Percentiles rank a stretch among this genome's conserved stretches.
phyloP scores from a whole-genome alignment of 2,797 vertebrate species.

The Sebastes glaucus region DNA sequence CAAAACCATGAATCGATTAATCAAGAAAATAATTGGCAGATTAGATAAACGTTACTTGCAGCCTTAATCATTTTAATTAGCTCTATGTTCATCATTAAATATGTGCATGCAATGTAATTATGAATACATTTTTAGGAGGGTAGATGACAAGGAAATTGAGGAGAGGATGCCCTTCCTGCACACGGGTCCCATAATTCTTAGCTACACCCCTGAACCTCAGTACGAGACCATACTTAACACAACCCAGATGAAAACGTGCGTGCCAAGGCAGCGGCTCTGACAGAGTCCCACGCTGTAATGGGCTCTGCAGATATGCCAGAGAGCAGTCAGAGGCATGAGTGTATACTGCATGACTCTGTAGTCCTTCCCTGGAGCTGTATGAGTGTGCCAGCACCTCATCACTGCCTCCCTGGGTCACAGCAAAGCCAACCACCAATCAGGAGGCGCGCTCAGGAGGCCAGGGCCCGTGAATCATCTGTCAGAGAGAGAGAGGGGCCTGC shows the following conservation, averaged over 20 bases:
- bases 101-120: not conserved
- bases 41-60: not conserved
- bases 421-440: constrained; percentile 70
- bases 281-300: constrained; percentile 24
- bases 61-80: not conserved
- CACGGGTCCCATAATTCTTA: not conserved
- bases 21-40: not conserved
- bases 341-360: constrained; percentile 63
- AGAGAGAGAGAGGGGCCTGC: constrained; percentile 27
- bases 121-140: not conserved
- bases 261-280: constrained; percentile 21
- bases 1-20: not conserved
- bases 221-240: not conserved
- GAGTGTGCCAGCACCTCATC: constrained; percentile 72
- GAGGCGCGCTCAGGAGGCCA: constrained; percentile 58
- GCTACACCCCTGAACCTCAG: not conserved
- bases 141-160: not conserved
- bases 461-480: constrained; percentile 74
- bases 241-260: constrained; percentile 14
- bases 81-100: not conserved
- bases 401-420: constrained; percentile 67
- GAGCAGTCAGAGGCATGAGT: constrained; percentile 49
- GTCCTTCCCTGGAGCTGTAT: constrained; percentile 76
- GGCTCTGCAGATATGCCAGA: constrained; percentile 52
- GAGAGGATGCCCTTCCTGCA: not conserved